phyloP scores from a whole-genome alignment of 2,797 vertebrate species.

The Onychomys arenicola region DNA sequence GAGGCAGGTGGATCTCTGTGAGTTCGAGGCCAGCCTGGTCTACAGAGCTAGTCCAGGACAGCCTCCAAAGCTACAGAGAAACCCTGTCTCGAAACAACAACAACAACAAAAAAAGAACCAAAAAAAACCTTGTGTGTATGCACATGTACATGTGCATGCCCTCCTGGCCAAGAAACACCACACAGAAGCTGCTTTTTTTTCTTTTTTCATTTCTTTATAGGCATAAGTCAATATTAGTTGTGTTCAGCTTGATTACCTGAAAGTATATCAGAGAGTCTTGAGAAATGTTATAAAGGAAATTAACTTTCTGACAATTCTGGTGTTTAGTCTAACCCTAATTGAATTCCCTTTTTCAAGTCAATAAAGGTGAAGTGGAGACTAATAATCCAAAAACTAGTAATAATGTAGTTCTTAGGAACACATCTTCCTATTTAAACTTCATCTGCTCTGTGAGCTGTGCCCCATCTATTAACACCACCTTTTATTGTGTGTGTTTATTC shows the following conservation, averaged over 20 bases:
- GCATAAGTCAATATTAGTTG: slow-evolving; percentile 25
- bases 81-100: no score
- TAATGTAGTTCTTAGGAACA: slow-evolving; percentile 34
- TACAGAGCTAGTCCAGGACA: no score
- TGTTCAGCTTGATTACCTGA: slow-evolving; percentile 48
- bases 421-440: not conserved
- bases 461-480: not conserved
- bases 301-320: slow-evolving; percentile 16
- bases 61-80: no score
- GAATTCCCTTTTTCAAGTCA: slow-evolving; percentile 18
- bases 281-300: slow-evolving; percentile 53
- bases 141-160: not conserved
- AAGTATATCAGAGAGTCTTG: slow-evolving; percentile 47
- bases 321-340: slow-evolving; percentile 17
- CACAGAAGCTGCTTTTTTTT: no score
- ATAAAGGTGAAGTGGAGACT: not conserved
- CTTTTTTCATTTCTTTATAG: slow-evolving; percentile 8
- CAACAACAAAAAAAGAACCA: no score
- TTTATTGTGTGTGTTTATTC: slow-evolving; percentile 30
- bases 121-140: not conserved
- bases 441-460: not conserved
- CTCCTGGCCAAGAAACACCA: not conserved
- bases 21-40: no score
- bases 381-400: slow-evolving; percentile 16
- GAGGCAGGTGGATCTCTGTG: no score